These are phyloP conservation scores for Balaenoptera acutorostrata DNA, from an alignment of 2,113 vertebrate genomes.

Conservation along the genomic window DNA sequence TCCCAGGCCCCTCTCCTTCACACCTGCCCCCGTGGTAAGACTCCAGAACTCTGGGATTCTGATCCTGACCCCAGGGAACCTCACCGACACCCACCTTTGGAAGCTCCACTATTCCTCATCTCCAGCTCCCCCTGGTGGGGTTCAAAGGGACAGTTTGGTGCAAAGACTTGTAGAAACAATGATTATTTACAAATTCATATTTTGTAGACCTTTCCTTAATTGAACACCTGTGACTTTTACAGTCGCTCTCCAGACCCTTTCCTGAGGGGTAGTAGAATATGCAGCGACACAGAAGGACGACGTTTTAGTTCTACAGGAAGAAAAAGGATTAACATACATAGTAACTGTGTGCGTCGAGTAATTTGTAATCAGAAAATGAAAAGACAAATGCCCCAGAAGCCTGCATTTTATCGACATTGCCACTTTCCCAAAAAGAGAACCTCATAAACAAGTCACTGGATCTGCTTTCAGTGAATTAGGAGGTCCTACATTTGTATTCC, in stretches of 20 bases:
- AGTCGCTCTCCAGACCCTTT: not conserved
- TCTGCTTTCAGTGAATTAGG: not conserved
- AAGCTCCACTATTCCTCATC: not conserved
- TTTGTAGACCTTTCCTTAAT: not conserved
- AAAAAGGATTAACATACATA: not conserved
- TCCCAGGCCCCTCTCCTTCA: not conserved
- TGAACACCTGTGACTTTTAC: not conserved
- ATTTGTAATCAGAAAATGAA: not conserved
- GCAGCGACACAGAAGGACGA: not conserved
- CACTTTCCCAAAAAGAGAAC: not conserved
- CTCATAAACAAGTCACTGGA: not conserved
- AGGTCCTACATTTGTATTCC: not conserved
- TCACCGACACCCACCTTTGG: not conserved
- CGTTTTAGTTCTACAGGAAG: slow-evolving; percentile 11
- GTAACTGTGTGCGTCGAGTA: not conserved
- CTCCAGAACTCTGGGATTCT: not conserved
- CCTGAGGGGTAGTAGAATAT: not conserved
- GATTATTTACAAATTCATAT: not conserved
- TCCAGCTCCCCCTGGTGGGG: slow-evolving; percentile 61
- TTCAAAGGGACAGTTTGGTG: not conserved
- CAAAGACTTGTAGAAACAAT: not conserved
- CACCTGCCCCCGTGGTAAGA: accelerated
- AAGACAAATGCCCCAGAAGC: not conserved
- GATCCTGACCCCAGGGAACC: too few relatives aligned
- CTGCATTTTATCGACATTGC: not conserved